A percentile compares a stretch with the other conserved stretches of the same genome.
phyloP scores from a whole-genome alignment of 2,888 invertebrate species.

The Erpobdella octoculata region DNA sequence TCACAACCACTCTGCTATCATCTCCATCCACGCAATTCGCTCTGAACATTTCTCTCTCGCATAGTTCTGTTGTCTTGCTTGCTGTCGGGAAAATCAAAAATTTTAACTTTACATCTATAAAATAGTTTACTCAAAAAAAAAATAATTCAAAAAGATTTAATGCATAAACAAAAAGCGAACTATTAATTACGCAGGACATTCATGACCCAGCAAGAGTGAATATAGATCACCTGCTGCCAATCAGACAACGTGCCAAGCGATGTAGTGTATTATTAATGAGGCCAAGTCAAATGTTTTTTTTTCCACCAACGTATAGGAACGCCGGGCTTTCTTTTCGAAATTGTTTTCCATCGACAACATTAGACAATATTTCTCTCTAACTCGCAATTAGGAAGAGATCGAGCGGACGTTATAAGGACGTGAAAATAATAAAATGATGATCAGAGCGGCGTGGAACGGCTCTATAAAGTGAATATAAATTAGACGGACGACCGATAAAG shows the following conservation, averaged over 20 bases:
- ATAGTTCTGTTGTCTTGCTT: not conserved
- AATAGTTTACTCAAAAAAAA: not conserved
- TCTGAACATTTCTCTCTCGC: not conserved
- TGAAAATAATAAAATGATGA: not conserved
- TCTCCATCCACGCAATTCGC: not conserved
- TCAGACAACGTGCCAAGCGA: not conserved
- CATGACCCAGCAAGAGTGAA: not conserved
- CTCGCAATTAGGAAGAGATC: not conserved
- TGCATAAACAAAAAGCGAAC: not conserved
- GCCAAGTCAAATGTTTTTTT: no score
- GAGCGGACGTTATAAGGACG: not conserved
- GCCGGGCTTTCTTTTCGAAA: not conserved
- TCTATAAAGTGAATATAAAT: not conserved
- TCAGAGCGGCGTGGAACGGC: not conserved
- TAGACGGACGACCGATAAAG: not conserved
- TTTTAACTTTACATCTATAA: not conserved
- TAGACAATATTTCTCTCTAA: no score
- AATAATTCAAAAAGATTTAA: no score
- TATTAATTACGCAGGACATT: not conserved
- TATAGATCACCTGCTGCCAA: not conserved
- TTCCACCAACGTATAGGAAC: not conserved
- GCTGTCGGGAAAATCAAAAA: not conserved
- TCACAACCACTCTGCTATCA: conserved; percentile 3
- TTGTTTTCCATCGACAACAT: no score
- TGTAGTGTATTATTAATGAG: not conserved